phyloP scores from a whole-genome alignment of 2,888 invertebrate genomes.

The Lasiommata megera region DNA sequence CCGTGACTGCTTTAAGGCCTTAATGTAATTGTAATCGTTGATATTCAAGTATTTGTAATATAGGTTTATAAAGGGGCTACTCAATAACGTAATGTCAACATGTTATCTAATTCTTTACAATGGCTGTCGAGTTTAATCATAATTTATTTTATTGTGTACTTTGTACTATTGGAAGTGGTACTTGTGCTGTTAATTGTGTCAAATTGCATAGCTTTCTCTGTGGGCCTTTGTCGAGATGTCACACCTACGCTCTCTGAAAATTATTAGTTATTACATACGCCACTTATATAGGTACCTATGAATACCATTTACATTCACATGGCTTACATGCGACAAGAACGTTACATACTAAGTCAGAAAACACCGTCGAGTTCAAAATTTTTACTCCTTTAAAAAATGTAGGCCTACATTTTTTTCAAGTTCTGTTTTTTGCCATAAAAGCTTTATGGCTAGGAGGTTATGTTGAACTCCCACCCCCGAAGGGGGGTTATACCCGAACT shows the following conservation, averaged over 20 bases:
- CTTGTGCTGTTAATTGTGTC: constrained; percentile 25
- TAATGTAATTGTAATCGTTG: constrained; percentile 5
- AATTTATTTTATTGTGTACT: constrained; percentile 22
- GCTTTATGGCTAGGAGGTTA: too few species aligned
- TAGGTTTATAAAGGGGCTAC: constrained; percentile 1
- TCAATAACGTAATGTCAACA: constrained; percentile 17
- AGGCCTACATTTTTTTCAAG: too few species aligned
- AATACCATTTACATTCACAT: not conserved
- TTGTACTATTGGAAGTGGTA: constrained; percentile 9
- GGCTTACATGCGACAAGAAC: too few species aligned
- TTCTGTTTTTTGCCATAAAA: too few species aligned
- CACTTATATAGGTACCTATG: not conserved
- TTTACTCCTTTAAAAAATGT: too few species aligned
- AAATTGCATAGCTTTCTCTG: constrained; percentile 31
- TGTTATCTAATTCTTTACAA: constrained; percentile 20
- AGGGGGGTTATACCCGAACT: too few species aligned
- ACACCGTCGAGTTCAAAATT: too few species aligned
- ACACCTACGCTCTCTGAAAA: constrained; percentile 28
- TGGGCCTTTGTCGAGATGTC: constrained; percentile 23
- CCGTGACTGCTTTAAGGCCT: constrained; percentile 12
- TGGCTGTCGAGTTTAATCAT: constrained; percentile 26
- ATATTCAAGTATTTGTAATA: constrained; percentile 5
- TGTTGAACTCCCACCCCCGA: too few species aligned
- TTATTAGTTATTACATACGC: constrained; percentile 14
- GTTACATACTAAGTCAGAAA: too few species aligned